Evolutionary conservation across 2,113 vertebrate species (phyloP).

Genomic region (Phoenicopterus ruber): DNA sequence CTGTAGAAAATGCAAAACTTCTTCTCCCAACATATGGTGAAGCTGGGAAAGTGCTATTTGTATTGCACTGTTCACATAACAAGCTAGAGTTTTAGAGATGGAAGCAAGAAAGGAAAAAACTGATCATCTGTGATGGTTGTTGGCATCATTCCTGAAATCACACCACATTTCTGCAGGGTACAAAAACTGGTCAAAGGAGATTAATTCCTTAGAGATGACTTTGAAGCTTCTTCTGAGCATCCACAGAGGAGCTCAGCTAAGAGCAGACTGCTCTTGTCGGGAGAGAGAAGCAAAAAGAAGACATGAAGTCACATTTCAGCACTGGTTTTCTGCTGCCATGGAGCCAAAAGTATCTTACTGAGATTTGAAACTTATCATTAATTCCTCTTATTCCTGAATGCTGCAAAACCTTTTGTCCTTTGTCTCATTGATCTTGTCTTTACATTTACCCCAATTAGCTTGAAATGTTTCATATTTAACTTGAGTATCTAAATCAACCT

Average conservation of each 20-base stretch:
- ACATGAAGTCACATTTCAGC: not conserved
- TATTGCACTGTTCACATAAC: not conserved
- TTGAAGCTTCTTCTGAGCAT: not conserved
- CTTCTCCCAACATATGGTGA: not conserved
- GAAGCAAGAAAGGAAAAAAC: not conserved
- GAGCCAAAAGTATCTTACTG: not conserved
- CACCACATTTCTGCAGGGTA: not conserved
- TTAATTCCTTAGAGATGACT: not conserved
- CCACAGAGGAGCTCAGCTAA: not conserved
- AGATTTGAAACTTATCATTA: not conserved
- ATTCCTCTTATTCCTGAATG: not conserved
- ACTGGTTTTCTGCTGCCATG: not conserved
- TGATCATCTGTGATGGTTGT: rapidly evolving
- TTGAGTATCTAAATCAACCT: not conserved
- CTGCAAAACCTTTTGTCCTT: not conserved
- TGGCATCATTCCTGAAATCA: not conserved
- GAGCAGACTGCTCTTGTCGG: not conserved
- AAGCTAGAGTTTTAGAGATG: not conserved
- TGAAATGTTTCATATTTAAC: not conserved
- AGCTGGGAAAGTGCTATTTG: not conserved
- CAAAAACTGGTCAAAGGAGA: not conserved
- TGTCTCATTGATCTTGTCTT: not conserved
- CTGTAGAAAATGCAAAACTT: not conserved
- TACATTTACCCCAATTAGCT: not conserved
- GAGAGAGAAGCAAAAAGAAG: not conserved